Evolutionary conservation across 2,888 invertebrate genomes (phyloP).

Genomic region (Sisyra nigra): DNA sequence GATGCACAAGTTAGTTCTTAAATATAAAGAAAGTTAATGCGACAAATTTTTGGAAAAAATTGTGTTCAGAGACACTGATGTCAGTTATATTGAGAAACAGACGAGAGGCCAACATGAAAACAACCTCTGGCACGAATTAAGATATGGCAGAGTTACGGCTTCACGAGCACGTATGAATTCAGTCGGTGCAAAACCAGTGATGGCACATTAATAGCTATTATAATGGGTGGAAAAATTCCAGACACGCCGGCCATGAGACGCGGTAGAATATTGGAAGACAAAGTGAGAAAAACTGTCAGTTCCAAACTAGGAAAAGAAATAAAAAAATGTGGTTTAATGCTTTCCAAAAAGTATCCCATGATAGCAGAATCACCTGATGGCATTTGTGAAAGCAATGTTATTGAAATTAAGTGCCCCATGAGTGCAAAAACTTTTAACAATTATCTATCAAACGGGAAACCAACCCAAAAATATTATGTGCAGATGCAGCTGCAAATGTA

Average conservation of each 20-base stretch:
- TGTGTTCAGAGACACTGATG: constrained; percentile 8
- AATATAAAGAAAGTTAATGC: constrained; percentile 6
- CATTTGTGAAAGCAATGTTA: constrained; percentile 10
- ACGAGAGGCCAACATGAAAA: constrained; percentile 12
- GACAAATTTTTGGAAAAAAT: constrained; percentile 7
- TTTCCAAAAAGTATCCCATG: constrained; percentile 8
- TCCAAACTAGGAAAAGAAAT: constrained; percentile 9
- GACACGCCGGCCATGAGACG: constrained; percentile 11
- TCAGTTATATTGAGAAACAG: constrained; percentile 11
- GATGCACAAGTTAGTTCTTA: constrained; percentile 9
- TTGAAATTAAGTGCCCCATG: constrained; percentile 12
- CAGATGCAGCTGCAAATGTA: constrained; percentile 11
- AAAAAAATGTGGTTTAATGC: constrained; percentile 9
- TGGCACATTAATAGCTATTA: constrained; percentile 5
- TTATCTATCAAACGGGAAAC: constrained; percentile 3
- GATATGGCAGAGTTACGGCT: constrained; percentile 9
- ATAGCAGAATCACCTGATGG: constrained; percentile 12
- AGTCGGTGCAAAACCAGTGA: constrained; percentile 6
- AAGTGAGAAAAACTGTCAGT: constrained; percentile 4
- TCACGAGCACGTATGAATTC: constrained; percentile 5
- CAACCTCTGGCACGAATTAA: constrained; percentile 9
- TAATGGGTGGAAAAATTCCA: constrained; percentile 9
- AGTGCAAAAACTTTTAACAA: constrained; percentile 8
- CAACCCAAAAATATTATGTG: constrained; percentile 6
- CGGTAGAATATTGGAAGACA: constrained; percentile 9